Percentiles rank a stretch among this genome's conserved stretches.
Conservation (phyloP, 2,888 invertebrate species). For the Phragmatobia fuliginosa region DNA sequence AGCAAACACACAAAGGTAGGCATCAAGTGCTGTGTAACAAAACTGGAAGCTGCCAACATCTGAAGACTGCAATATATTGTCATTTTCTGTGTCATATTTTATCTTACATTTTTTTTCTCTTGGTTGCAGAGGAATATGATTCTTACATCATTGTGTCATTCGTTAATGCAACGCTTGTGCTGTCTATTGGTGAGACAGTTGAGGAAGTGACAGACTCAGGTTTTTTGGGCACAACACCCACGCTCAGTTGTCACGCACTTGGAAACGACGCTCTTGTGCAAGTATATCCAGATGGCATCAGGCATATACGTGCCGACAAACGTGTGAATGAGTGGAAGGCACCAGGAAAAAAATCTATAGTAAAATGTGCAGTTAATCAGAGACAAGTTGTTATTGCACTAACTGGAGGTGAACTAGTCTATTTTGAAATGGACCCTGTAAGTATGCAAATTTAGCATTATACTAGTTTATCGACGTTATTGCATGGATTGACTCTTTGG, state of each 20-base stretch:
- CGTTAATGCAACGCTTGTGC: constrained; percentile 98
- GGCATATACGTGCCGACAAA: constrained; percentile 99
- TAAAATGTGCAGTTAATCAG: constrained; percentile 99
- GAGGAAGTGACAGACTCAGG: constrained; percentile 99
- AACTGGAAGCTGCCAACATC: constrained; percentile 66
- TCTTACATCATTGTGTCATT: constrained; percentile 99
- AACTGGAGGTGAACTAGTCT: constrained; percentile 98
- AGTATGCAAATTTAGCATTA: constrained; percentile 67
- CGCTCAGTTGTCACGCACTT: constrained; percentile 98
- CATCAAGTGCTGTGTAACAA: constrained; percentile 65
- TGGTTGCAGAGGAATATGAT: constrained; percentile 98
- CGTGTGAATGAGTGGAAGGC: constrained; percentile 99
- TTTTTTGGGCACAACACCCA: constrained; percentile 99
- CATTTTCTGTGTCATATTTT: constrained; percentile 49
- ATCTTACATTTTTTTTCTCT: constrained; percentile 76
- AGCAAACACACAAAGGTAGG: constrained; percentile 78
- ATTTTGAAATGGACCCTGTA: constrained; percentile 99
- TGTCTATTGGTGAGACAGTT: constrained; percentile 99
- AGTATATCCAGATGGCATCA: constrained; percentile 99
- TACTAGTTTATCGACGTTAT: constrained; percentile 71
- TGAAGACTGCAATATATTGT: constrained; percentile 57
- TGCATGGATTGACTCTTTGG: constrained; percentile 65
- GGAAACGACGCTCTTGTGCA: constrained; percentile 99
- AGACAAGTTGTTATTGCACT: constrained; percentile 99
- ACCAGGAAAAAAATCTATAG: constrained; percentile 98